A percentile compares a stretch with the other conserved stretches of the same genome.
Conservation (phyloP, 2,113 vertebrate species). For the Mesitornis unicolor region DNA sequence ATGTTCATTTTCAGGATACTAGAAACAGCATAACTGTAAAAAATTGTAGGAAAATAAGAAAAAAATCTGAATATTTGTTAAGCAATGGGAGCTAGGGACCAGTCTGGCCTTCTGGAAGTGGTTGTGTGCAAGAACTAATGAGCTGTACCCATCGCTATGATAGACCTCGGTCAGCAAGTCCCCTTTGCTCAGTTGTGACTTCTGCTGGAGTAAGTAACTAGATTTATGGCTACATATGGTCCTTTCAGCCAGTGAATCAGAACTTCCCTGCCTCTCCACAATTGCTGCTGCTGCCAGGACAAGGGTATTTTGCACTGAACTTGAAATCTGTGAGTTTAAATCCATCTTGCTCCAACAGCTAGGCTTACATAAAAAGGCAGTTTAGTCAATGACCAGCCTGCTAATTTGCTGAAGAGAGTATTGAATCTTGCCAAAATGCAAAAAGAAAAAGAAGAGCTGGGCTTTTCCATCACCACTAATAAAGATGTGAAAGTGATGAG, state of each 20-base stretch:
- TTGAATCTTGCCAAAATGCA: constrained; percentile 8
- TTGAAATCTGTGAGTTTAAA: neutral
- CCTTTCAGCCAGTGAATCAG: neutral
- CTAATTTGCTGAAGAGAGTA: constrained; percentile 18
- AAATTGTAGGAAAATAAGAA: neutral
- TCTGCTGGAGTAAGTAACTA: neutral
- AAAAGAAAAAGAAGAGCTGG: neutral
- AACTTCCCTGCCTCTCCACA: neutral
- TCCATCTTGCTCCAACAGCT: neutral
- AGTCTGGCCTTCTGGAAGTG: neutral
- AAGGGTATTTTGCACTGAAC: neutral
- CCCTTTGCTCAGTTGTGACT: neutral
- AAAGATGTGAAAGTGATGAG: neutral
- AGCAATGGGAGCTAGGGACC: neutral
- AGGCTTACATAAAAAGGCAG: neutral
- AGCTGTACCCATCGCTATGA: neutral
- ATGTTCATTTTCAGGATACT: neutral
- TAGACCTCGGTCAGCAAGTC: neutral
- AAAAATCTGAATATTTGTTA: neutral
- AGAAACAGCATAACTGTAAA: neutral
- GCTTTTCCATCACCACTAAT: neutral
- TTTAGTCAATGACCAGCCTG: neutral
- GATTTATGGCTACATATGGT: neutral
- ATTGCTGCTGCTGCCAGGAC: neutral
- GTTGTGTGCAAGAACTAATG: neutral